These are phyloP conservation scores for Anarhynchus alexandrinus DNA, from an alignment of 2,113 vertebrate species.

Conservation along the genomic window DNA sequence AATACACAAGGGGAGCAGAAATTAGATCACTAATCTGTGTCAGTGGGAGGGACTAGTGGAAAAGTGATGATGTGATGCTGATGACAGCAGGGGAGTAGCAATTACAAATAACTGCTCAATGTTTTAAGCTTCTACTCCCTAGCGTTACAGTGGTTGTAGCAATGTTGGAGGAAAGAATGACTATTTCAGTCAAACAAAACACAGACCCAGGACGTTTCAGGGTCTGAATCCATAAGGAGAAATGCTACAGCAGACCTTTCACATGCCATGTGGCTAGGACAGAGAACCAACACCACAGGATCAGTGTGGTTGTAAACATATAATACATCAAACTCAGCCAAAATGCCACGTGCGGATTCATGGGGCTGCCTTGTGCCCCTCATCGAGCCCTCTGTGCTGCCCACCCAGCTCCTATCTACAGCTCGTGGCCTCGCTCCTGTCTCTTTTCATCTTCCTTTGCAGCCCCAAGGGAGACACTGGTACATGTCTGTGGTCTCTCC, in stretches of 20 bases:
- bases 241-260: not conserved
- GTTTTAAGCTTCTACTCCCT: not conserved
- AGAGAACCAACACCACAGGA: not conserved
- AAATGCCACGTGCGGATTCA: not conserved
- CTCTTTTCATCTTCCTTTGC: not conserved
- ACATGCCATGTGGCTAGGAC: not conserved
- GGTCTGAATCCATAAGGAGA: not conserved
- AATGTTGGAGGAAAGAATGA: not conserved
- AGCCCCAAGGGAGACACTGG: not conserved
- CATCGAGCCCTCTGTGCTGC: fast-evolving
- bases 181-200: not conserved
- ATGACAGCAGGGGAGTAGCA: not conserved
- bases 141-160: not conserved
- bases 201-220: not conserved
- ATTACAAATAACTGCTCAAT: not conserved
- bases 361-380: not conserved
- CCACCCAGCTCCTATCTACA: not conserved
- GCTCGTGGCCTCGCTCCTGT: not conserved
- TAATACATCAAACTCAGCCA: not conserved
- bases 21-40: not conserved
- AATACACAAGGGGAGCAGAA: not conserved
- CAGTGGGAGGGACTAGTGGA: not conserved
- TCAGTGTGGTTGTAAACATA: not conserved
- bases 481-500: not conserved
- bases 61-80: not conserved